Evolutionary conservation across 53 echinoderm and acorn worm genomes (phyloP).

Genomic region (Echinometra lucunter): DNA sequence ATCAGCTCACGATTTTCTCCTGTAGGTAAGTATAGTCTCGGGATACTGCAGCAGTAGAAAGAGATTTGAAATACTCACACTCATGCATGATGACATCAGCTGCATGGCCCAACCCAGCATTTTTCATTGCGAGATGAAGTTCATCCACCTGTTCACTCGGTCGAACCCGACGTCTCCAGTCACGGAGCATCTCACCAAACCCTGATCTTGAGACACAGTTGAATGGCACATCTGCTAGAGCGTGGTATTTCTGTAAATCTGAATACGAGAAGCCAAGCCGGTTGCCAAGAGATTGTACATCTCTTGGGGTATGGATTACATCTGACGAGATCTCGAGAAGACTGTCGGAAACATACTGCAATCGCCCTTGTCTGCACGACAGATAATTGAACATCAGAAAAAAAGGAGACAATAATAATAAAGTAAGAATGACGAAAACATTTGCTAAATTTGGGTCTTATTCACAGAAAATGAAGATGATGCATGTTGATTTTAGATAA

Average conservation of each 20-base stretch:
- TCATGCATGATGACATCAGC: not conserved
- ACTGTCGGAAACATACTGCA: not conserved
- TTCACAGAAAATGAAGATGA: no score
- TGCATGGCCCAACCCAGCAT: not conserved
- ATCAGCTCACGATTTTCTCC: no score
- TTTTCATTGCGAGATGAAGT: not conserved
- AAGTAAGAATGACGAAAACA: no score
- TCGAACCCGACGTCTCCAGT: conserved; percentile 19
- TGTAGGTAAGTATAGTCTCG: not conserved
- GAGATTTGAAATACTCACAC: not conserved
- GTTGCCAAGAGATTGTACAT: not conserved
- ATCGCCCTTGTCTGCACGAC: not conserved
- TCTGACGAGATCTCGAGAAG: not conserved
- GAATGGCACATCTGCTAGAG: not conserved
- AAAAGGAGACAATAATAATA: not conserved
- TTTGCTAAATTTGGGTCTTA: no score
- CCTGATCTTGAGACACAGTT: not conserved
- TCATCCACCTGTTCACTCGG: not conserved
- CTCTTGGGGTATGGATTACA: not conserved
- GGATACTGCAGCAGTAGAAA: not conserved
- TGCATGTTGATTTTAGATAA: no score
- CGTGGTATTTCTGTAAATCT: not conserved
- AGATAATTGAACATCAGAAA: not conserved
- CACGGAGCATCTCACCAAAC: not conserved
- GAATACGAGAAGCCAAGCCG: conserved; percentile 8